These are phyloP conservation scores for Arrhamphus sclerolepis DNA, from an alignment of 2,797 vertebrate genomes.

Conservation along the genomic window DNA sequence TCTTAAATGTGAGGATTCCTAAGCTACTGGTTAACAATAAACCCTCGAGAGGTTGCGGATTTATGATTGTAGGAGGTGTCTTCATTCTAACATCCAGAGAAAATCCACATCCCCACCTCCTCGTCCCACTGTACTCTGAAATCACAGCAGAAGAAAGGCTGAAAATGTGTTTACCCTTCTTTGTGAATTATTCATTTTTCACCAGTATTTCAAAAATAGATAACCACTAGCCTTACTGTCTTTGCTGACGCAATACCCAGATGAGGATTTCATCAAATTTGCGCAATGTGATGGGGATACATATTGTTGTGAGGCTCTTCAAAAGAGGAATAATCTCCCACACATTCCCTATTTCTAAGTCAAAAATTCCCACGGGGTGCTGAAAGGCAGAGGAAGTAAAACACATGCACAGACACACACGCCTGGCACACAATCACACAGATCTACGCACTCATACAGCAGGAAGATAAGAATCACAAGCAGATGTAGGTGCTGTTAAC, in stretches of 20 bases:
- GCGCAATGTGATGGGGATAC: constrained; percentile 64
- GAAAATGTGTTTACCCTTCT: constrained; percentile 45
- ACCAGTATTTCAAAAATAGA: constrained; percentile 72
- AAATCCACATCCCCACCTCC: constrained; percentile 21
- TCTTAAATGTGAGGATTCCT: constrained; percentile 23
- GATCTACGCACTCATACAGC: constrained; percentile 48
- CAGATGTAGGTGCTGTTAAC: constrained; percentile 36
- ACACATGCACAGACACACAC: constrained; percentile 26
- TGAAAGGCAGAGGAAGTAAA: constrained; percentile 67
- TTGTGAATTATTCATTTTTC: constrained; percentile 70
- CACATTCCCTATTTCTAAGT: constrained; percentile 81
- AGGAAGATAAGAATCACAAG: constrained; percentile 34
- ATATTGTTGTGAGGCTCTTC: constrained; percentile 75
- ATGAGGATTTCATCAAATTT: constrained; percentile 73
- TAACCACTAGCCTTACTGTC: constrained; percentile 65
- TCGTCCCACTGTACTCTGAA: constrained; percentile 20
- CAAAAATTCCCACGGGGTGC: constrained; percentile 75
- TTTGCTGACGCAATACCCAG: constrained; percentile 72
- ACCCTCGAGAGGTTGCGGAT: constrained; percentile 24
- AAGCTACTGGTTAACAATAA: constrained; percentile 17
- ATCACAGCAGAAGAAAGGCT: constrained; percentile 41
- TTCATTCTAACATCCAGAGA: constrained; percentile 17
- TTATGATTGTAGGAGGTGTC: constrained; percentile 20
- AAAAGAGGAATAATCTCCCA: constrained; percentile 79
- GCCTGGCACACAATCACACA: constrained; percentile 23